A percentile compares a stretch with the other conserved stretches of the same genome.
These are phyloP conservation scores for Limnephilus auricula DNA, from an alignment of 2,888 invertebrate species.

Conservation along the genomic window DNA sequence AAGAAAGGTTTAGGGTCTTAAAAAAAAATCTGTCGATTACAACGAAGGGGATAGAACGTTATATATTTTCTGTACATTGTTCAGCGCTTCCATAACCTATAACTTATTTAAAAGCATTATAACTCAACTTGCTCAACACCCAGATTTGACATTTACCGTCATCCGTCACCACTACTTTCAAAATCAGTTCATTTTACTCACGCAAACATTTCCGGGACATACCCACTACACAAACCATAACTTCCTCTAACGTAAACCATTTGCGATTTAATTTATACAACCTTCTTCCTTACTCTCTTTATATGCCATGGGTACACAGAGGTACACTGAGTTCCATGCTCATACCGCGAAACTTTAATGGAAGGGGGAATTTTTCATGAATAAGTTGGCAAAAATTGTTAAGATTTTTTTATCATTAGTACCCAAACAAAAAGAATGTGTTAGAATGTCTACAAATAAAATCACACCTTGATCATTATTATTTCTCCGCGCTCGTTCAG, in stretches of 20 bases:
- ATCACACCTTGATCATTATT: too few species aligned
- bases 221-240: neutral
- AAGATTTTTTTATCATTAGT: too few species aligned
- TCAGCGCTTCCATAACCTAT: neutral
- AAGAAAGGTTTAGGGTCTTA: too few species aligned
- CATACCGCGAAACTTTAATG: too few species aligned
- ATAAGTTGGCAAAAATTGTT: too few species aligned
- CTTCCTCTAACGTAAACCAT: neutral
- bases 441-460: too few species aligned
- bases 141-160: neutral
- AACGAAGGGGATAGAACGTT: neutral
- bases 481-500: too few species aligned
- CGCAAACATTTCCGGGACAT: neutral
- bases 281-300: neutral
- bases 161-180: neutral
- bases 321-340: too few species aligned
- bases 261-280: neutral
- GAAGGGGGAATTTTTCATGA: too few species aligned
- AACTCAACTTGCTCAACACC: neutral
- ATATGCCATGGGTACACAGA: too few species aligned
- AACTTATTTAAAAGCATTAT: neutral
- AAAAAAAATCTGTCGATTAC: neutral
- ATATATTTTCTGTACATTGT: neutral
- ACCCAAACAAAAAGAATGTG: too few species aligned
- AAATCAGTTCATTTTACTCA: neutral